These are phyloP conservation scores for Caerostris extrusa DNA, from an alignment of 1,140 invertebrate genomes.

Conservation along the genomic window DNA sequence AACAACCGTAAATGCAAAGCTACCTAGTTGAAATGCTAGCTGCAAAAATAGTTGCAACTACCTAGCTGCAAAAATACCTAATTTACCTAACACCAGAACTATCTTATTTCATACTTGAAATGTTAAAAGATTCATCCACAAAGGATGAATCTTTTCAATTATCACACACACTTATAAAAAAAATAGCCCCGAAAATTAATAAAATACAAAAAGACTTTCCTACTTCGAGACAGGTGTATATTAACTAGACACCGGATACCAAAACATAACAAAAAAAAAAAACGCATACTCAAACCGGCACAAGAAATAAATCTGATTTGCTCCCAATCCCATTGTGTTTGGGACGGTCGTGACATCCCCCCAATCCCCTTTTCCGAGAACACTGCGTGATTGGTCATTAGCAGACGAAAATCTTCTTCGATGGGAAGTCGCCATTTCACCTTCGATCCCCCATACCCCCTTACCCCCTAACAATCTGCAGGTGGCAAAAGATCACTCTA, in stretches of 20 bases:
- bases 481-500: constrained; percentile 39
- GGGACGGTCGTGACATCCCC: constrained; percentile 8
- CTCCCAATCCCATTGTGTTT: constrained; percentile 28
- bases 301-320: constrained; percentile 56
- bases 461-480: neutral
- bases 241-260: constrained; percentile 59
- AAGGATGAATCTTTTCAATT: neutral
- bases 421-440: constrained; percentile 7
- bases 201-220: neutral
- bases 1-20: too few relatives aligned
- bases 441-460: neutral
- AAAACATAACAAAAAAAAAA: neutral
- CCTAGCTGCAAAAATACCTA: too few relatives aligned
- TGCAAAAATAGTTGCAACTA: too few relatives aligned
- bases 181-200: neutral
- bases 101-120: too few relatives aligned
- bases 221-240: constrained; percentile 49
- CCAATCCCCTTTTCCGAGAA: neutral
- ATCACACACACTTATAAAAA: neutral
- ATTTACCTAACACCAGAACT: too few relatives aligned
- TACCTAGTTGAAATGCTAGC: too few relatives aligned
- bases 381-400: constrained; percentile 57
- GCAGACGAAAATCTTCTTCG: neutral
- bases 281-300: neutral
- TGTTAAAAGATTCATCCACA: neutral